Conservation (phyloP, 2,888 invertebrate genomes). For the Hipparchia semele region DNA sequence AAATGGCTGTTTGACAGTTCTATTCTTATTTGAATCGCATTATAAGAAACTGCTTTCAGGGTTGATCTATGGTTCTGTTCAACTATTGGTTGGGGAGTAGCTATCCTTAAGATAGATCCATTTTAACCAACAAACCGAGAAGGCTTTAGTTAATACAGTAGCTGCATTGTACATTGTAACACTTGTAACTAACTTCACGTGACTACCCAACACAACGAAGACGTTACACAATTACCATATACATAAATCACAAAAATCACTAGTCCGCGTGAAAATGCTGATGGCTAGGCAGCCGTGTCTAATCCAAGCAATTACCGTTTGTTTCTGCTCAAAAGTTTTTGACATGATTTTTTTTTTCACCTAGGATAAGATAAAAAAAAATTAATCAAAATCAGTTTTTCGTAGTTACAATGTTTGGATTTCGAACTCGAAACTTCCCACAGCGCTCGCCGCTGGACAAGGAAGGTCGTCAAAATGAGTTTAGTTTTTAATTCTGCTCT, state of each 20-base stretch:
- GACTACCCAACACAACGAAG: slow-evolving; percentile 12
- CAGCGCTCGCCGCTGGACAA: no score
- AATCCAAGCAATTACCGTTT: slow-evolving; percentile 66
- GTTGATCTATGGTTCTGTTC: no score
- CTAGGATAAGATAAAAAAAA: no score
- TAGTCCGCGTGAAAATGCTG: slow-evolving; percentile 29
- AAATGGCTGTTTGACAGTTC: no score
- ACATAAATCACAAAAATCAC: slow-evolving; percentile 36
- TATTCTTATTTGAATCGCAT: no score
- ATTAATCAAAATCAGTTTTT: no score
- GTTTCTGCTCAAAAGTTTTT: slow-evolving; percentile 49
- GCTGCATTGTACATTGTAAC: slow-evolving; percentile 8
- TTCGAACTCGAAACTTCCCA: no score
- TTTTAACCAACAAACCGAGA: neutral
- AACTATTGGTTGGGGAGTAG: neutral
- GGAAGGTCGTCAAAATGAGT: no score
- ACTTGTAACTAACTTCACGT: slow-evolving; percentile 10
- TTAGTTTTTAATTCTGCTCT: no score
- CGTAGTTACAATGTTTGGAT: no score
- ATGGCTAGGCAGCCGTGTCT: slow-evolving; percentile 55
- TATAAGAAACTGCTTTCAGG: no score
- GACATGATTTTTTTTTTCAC: no score
- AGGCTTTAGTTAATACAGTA: slow-evolving; percentile 2
- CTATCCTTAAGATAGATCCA: neutral
- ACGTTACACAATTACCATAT: slow-evolving; percentile 34